Percentiles rank a stretch among this genome's conserved stretches.
Conservation (phyloP, 30 jellyfish, hydroid and myxozoan species). For the Turritopsis rubra region DNA sequence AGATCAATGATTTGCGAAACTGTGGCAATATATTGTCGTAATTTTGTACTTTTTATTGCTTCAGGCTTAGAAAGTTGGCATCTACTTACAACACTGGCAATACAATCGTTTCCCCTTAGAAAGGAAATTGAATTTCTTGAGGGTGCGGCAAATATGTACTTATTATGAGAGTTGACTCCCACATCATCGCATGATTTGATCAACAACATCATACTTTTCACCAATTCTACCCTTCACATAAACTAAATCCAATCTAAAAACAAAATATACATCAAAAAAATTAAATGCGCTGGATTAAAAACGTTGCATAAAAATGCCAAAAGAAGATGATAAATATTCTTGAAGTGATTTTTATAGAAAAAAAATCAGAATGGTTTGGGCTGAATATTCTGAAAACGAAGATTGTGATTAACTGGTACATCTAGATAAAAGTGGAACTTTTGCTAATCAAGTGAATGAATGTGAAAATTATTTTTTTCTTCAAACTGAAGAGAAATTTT, state of each 20-base stretch:
- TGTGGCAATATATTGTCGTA: slow-evolving; percentile 45
- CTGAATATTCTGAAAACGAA: too few species aligned
- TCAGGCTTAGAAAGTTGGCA: slow-evolving; percentile 28
- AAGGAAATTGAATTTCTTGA: slow-evolving; percentile 27
- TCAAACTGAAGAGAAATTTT: too few species aligned
- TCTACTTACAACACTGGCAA: slow-evolving; percentile 19
- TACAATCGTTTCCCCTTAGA: slow-evolving; percentile 42
- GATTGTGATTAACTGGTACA: background rate
- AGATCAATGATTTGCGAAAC: slow-evolving; percentile 48
- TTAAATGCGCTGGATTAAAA: too few species aligned
- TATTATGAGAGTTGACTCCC: slow-evolving; percentile 31
- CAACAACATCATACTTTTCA: background rate
- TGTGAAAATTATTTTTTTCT: too few species aligned
- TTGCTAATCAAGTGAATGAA: background rate
- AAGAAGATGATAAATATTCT: too few species aligned
- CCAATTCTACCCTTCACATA: slow-evolving; percentile 14
- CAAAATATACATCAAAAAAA: background rate
- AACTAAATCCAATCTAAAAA: slow-evolving; percentile 25
- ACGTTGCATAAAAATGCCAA: too few species aligned
- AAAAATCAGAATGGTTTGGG: background rate
- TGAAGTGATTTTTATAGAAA: background rate
- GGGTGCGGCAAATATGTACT: slow-evolving; percentile 45
- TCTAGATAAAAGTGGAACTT: background rate
- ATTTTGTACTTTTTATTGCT: slow-evolving; percentile 29
- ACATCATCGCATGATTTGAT: slow-evolving; percentile 14